Evolutionary conservation across 2,113 vertebrate species (phyloP), one percentile per base, ranked within the genome.

Genomic region (Phasianus colchicus): DNA sequence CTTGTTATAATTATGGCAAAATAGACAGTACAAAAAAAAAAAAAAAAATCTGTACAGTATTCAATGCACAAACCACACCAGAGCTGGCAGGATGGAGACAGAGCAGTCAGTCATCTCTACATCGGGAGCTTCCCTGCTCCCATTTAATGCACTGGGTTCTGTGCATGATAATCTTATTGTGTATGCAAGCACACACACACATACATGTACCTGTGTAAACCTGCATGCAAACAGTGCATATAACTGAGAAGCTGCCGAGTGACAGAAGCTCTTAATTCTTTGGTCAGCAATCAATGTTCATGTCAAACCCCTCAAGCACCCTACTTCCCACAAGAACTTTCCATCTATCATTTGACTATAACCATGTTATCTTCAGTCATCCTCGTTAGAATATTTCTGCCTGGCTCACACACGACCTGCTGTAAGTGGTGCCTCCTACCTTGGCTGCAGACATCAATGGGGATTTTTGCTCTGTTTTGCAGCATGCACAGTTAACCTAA

Each of bases 171-270:
- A 80, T 40, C 7, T 9, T 27, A 12, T 1, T 38, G 38, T 21
- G 15, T 45, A 27, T 4, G 21, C 4, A 57, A 2, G n/a, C 5
- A 27, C 2, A 4, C 0, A 0, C 29, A 12, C 9, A 22, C 11
- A 13, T 3, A 47, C 6, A 13, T 5, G 8, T 8, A n/a, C 9
- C 15, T 29, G 57, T 54, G 42, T 42, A 67, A 85, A 75, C 13
- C 32, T 9, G 30, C 13, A 43, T 4, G 63, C 4, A 22, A 9
- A 15, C 24, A 38, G 13, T 3, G 40, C 70, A 9, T 5, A 15
- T 11, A 73, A 74, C 0, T 42, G 55, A 57, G 45, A 90, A 78
- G 50, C 11, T 30, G 55, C 40, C 40, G 89, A 84, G 48, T 12
- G 43, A 47, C 29, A 57, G 45, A 61, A 74, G 32, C 34, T 38